Base-by-base conservation (phyloP, 2,888 invertebrate genomes). In the Calameuta idolon region DNA sequence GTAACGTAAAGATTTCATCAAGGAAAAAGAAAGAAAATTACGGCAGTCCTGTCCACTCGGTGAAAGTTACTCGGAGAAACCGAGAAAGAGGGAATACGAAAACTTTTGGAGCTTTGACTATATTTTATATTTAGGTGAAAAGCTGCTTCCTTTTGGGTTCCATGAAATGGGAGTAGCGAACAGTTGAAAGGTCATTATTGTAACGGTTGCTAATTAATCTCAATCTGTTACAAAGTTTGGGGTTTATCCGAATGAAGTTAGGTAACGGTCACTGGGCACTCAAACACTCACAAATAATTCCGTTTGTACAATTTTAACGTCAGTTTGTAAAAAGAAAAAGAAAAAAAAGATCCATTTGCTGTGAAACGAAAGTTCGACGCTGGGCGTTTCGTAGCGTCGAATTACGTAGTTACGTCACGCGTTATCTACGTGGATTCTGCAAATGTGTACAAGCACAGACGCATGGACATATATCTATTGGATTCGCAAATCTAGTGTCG, bases 321-420 rank as follows among this genome's bases (percentile, higher is more conserved):
- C 75, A 55, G 73, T 76, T 80, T 74, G 76, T 77, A 79, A 77
- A 81, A 79, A 76, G 80, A 80, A 79, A 74, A 77, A 82, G 83
- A 82, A 82, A 77, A 82, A 83, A 82, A 82, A 81, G 76, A 81
- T 78, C 83, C 82, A 84, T 87, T 86, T 86, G 81, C 85, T 83
- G 81, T 81, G 76, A 84, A 87, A 86, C 83, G 84, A 85, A 84
- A 83, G 79, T 77, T 40, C 40, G 55, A 55, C 55, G 55, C 55
- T 55, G 55, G 55, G 5, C 55, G 23, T 55, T 5, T 55, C 23
- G 55, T 23, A 9, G 55, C 55, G 23, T 55, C 23, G 55, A 15
- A 15, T 40, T 40, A 40, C 40, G 40, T 15, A 40, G 55, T 55
- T 55, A 55, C 55, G 55, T 55, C 55, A 55, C 23, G 55, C 23